Base-by-base conservation (phyloP, 2,113 vertebrate genomes). In the Argyrosomus japonicus region DNA sequence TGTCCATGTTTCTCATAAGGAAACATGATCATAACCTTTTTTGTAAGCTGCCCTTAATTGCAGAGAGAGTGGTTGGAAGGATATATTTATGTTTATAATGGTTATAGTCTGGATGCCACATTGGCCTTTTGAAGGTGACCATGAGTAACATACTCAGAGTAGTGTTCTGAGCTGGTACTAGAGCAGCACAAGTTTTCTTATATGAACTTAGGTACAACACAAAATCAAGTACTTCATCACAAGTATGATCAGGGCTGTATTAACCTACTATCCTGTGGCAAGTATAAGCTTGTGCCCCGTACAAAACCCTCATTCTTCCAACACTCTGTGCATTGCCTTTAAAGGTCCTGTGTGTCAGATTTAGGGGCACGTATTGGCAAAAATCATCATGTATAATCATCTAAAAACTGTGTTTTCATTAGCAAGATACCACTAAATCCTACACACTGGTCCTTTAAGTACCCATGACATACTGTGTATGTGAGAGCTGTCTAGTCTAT, bases 1-100 rank as follows among this genome's bases (percentile, higher is more conserved):
- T 32, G 18, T 73, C 65, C 25, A 50, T 61, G 72, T 75, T 83
- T 65, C 64, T 70, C n/a, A 27, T 29, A 29, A 64, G 50, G 29
- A 69, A 80, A 73, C 60, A 75, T 5, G 32, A 48, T 71, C 47
- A 23, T 47, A 81, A 75, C 23, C 53, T 75, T 78, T 75, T 78
- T 84, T 51, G 48, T 32, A 67, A 75, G 60, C 8, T 8, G 51
- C 17, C 58, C 19, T 78, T 78, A 72, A 77, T 62, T 78, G 74
- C 60, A 51, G 65, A 63, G 61, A 43, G 50, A 72, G 64, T 36
- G 60, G 23, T 21, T 60, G 57, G 29, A 71, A 57, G 50, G 25
- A 48, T 23, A n/a, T 82, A 60, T 80, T 79, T 85, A 73, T 85
- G 75, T 81, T 79, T 68, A 68, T 62, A 12, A 12, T 6, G 21